Conservation (phyloP, 2,888 invertebrate species). For the Pyrrhosoma nymphula region DNA sequence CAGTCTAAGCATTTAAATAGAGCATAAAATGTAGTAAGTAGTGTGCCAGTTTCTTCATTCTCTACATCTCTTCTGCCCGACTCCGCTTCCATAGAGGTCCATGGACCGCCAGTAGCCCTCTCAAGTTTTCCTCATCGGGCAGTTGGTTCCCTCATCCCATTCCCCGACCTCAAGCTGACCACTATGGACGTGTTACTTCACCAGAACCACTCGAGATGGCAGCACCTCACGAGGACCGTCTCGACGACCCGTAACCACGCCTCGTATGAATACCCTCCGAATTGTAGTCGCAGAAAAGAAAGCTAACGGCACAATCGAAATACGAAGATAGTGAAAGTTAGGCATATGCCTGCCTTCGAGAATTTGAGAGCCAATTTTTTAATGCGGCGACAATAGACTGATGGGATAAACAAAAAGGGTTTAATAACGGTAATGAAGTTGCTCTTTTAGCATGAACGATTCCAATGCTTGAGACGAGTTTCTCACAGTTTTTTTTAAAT, state of each 20-base stretch:
- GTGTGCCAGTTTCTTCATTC: too few species aligned
- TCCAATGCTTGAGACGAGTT: too few species aligned
- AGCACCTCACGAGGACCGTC: constrained; percentile 41
- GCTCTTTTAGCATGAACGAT: too few species aligned
- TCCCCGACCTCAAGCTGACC: constrained; percentile 23
- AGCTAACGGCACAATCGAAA: constrained; percentile 32
- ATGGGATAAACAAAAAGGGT: neutral
- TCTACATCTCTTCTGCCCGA: neutral
- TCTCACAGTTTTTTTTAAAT: too few species aligned
- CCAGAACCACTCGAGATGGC: constrained; percentile 43
- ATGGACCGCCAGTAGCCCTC: neutral
- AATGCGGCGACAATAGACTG: neutral
- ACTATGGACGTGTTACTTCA: constrained; percentile 54
- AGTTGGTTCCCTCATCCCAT: constrained; percentile 17
- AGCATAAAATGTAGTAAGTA: too few species aligned
- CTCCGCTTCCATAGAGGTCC: neutral
- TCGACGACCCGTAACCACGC: constrained; percentile 37
- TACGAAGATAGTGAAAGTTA: neutral
- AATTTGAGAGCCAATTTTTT: neutral
- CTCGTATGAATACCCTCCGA: constrained; percentile 17
- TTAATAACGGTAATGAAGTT: too few species aligned
- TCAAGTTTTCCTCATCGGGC: neutral
- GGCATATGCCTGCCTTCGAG: neutral
- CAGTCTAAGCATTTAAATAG: too few species aligned
- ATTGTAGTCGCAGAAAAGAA: neutral